phyloP scores from a whole-genome alignment of 2,797 vertebrate genomes.

The Platyrinchus mystaceus region DNA sequence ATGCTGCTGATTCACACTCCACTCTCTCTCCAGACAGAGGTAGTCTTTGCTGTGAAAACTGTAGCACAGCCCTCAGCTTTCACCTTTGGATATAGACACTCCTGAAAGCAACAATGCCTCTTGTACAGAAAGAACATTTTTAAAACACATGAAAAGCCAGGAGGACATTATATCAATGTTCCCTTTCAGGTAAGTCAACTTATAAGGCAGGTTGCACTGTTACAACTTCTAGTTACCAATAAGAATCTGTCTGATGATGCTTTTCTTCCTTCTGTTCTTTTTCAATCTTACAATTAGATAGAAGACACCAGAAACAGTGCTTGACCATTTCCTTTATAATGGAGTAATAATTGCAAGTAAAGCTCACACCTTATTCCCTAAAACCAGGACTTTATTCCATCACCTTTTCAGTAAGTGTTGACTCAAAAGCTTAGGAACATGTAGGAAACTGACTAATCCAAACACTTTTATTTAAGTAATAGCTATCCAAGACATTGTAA shows the following conservation, averaged over 20 bases:
- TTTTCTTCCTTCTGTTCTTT: background rate
- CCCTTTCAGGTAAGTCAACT: background rate
- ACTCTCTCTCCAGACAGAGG: background rate
- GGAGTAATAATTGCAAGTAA: background rate
- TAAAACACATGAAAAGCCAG: background rate
- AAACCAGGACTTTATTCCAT: background rate
- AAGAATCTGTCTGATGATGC: background rate
- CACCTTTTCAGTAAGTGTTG: background rate
- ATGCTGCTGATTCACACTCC: background rate
- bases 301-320: background rate
- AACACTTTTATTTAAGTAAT: background rate
- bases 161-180: background rate
- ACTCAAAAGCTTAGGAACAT: background rate
- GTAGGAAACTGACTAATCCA: background rate
- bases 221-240: background rate
- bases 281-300: background rate
- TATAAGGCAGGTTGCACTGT: background rate
- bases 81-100: background rate
- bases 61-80: background rate
- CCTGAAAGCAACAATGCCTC: background rate
- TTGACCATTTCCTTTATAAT: background rate
- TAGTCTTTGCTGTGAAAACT: background rate
- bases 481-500: background rate
- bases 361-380: background rate
- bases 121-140: background rate